Evolutionary conservation across 2,888 invertebrate species (phyloP), one percentile per base, ranked within the genome.

Genomic region (Apotomis turbidana): DNA sequence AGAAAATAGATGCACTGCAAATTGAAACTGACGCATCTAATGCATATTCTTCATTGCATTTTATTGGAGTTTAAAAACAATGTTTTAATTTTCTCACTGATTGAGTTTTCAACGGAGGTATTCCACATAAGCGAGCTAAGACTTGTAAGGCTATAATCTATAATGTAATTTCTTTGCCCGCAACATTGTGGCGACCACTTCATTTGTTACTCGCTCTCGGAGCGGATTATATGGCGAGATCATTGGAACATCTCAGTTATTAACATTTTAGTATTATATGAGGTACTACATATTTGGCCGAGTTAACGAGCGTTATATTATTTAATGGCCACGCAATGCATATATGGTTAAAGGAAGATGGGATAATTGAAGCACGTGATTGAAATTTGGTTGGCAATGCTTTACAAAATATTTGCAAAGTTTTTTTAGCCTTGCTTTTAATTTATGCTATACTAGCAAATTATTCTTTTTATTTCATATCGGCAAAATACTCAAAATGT

Each of bases 291-390:
- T 46, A 12, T 55, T 54, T 69, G 68, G 55, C 36, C 13, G 13
- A 13, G 3, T 38, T 61, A 68, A 69, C 55, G 61, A 69, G 68
- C 54, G 46, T 61, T 68, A 61, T 68, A 61, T 61, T 61, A 68
- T 68, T 61, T 55, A 46, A 54, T 69, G 61, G 54, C 46, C 44
- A 46, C 61, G 61, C 54, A 68, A 44, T 68, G 41, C 68, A 54
- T 54, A 68, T 61, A 61, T 54, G 68, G 55, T 38, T 27, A 52
- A 27, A 69, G 61, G 66, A 67, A 49, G 49, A 49, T 49, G 6
- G 6, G 41, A 41, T 41, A 41, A 6, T 41, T 49, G 49, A 3
- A 5, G 49, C 3, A 49, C 8, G 49, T 49, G 49, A 49, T 49
- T 44, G 8, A 6, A 44, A 44, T 44, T 5, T 44, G 44, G 8